Evolutionary conservation across 30 jellyfish, hydroid and myxozoan species (phyloP).

Genomic region (Aurelia sp.): DNA sequence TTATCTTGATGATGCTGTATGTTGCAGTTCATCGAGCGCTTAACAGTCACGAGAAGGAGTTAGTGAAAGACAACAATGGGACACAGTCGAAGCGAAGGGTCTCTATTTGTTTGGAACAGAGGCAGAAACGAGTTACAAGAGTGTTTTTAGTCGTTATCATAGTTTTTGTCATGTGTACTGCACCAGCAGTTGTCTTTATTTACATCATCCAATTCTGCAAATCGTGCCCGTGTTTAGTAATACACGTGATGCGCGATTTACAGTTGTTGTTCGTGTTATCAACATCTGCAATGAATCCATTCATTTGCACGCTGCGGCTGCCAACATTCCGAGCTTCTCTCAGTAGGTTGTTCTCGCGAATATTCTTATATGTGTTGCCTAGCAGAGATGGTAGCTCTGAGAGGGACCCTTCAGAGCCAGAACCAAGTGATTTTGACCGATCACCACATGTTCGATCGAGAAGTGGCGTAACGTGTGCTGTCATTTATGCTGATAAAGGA

Average conservation of each 20-base stretch:
- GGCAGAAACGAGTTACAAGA: conserved; percentile 63
- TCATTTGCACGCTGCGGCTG: conserved; percentile 72
- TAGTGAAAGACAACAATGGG: conserved; percentile 11
- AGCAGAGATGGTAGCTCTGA: conserved; percentile 4
- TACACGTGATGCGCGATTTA: conserved; percentile 56
- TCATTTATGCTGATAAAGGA: conserved; percentile 12
- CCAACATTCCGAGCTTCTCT: conserved; percentile 62
- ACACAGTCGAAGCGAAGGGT: conserved; percentile 45
- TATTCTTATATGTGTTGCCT: neutral
- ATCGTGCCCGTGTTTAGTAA: conserved; percentile 47
- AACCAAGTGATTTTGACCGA: conserved; percentile 16
- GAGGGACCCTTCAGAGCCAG: conserved; percentile 3
- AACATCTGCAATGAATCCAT: conserved; percentile 69
- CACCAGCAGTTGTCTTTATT: conserved; percentile 65
- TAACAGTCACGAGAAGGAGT: conserved; percentile 34
- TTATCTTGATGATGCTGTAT: conserved; percentile 48
- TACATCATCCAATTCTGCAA: conserved; percentile 54
- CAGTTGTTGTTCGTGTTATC: conserved; percentile 61
- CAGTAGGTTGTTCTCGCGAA: neutral
- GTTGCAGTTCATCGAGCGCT: conserved; percentile 58
- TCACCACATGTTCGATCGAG: conserved; percentile 20
- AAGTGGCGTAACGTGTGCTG: conserved; percentile 41
- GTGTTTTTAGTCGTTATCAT: conserved; percentile 42
- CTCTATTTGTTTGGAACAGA: conserved; percentile 45
- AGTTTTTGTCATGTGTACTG: conserved; percentile 62